phyloP scores from a whole-genome alignment of 2,888 invertebrate species.

The Conistra vaccinii region DNA sequence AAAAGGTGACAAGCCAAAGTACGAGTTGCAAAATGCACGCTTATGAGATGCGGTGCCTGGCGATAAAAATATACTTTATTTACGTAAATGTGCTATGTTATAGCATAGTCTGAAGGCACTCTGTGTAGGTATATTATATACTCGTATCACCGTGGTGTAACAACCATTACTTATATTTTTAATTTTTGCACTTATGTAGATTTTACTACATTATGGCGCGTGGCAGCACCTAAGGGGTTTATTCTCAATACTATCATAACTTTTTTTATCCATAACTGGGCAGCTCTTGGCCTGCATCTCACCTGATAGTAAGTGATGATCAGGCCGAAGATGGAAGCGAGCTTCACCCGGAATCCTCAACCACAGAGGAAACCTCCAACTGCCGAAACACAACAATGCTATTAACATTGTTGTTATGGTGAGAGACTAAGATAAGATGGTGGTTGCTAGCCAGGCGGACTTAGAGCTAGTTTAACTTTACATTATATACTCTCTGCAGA shows the following conservation, averaged over 20 bases:
- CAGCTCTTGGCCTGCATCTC: too few relatives aligned
- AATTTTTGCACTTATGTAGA: not conserved
- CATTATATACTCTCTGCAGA: not conserved
- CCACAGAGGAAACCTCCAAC: too few relatives aligned
- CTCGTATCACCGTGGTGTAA: conserved; percentile 1
- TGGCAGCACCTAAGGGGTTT: not conserved
- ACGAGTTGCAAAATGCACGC: not conserved
- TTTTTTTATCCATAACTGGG: too few relatives aligned
- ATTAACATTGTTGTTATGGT: too few relatives aligned
- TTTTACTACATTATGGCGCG: not conserved
- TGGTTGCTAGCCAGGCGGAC: too few relatives aligned
- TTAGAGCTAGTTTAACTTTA: not conserved
- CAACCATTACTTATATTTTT: not conserved
- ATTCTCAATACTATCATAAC: not conserved
- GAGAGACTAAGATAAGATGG: too few relatives aligned
- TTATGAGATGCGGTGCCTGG: conserved; percentile 4
- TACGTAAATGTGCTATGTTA: conserved; percentile 16
- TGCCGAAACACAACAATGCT: too few relatives aligned
- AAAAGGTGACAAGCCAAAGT: not conserved
- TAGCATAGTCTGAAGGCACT: not conserved
- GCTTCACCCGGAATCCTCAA: too few relatives aligned
- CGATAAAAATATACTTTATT: conserved; percentile 15
- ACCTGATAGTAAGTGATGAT: too few relatives aligned
- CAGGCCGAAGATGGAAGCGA: too few relatives aligned
- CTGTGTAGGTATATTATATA: not conserved